Evolutionary conservation across 1,140 invertebrate species (phyloP).

Genomic region (Zaprionus nigranus): DNA sequence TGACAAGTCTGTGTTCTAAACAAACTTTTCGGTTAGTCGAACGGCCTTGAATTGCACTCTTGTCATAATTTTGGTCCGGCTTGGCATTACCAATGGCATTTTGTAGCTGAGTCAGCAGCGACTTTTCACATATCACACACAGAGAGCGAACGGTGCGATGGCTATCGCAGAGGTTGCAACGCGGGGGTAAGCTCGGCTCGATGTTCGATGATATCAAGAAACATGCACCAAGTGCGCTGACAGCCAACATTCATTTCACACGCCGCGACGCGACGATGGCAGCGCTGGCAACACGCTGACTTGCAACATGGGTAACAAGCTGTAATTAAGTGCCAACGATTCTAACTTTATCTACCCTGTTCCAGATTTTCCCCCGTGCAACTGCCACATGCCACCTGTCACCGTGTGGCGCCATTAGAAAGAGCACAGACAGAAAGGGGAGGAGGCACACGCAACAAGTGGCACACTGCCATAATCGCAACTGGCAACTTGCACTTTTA

Average conservation of each 20-base stretch:
- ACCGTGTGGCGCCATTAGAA: slow-evolving; percentile 64
- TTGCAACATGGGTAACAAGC: slow-evolving; percentile 76
- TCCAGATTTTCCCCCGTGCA: neutral
- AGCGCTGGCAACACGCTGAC: slow-evolving; percentile 64
- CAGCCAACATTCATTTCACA: slow-evolving; percentile 76
- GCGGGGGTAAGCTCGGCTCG: slow-evolving; percentile 28
- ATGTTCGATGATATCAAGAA: slow-evolving; percentile 73
- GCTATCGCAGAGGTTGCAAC: slow-evolving; percentile 50
- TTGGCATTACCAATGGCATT: slow-evolving; percentile 10
- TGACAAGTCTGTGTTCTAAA: slow-evolving; percentile 36
- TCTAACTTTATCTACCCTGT: slow-evolving; percentile 7
- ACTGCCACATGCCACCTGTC: neutral
- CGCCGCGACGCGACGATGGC: slow-evolving; percentile 45
- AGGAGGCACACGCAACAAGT: slow-evolving; percentile 51
- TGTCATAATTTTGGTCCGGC: slow-evolving; percentile 18
- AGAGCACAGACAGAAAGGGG: slow-evolving; percentile 27
- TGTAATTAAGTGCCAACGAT: slow-evolving; percentile 67
- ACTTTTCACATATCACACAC: slow-evolving; percentile 58
- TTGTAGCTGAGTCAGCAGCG: slow-evolving; percentile 42
- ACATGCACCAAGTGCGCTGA: slow-evolving; percentile 67
- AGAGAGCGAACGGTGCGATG: slow-evolving; percentile 47
- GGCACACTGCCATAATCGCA: slow-evolving; percentile 71
- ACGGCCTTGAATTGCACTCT: slow-evolving; percentile 30
- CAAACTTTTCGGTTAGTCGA: neutral
- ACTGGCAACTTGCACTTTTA: slow-evolving; percentile 76